Evolutionary conservation across 2,113 vertebrate species (phyloP), one percentile per base, ranked within the genome.

Genomic region (Pseudolaguvia tuberculata): DNA sequence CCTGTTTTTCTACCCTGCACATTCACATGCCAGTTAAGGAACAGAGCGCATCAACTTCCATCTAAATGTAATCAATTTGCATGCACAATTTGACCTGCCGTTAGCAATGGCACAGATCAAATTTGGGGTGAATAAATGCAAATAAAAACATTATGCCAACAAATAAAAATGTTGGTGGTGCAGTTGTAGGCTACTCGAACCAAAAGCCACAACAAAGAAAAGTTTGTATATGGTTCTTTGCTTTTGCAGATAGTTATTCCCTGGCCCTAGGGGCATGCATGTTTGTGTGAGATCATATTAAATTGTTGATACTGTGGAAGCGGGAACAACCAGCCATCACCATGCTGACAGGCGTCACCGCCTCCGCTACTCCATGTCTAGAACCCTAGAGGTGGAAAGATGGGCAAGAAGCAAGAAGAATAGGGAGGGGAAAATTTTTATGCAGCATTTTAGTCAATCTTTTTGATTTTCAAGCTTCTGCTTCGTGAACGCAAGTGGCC

Each of bases 401-500:
- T 55, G 76, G 48, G 53, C 15, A 15, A 72, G 8, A 56, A 57
- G 67, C n/a, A 23, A 72, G 76, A 23, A 72, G 76, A 48, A 55
- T 67, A 62, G 80, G 53, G 82, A 75, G 76, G 61, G 62, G 77
- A 5, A 42, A 5, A 42, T 6, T 42, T 50, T 81, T 63, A 27
- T 11, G 39, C 21, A 29, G 55, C 5, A 45, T 21, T 39, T 70
- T 45, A n/a, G 56, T 9, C 2, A 7, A 25, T 14, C 1, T 10
- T 35, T 68, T 42, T 61, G 9, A 4, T 79, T 5, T 87, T 75
- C 82, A 85, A 81, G 63, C 85, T 85, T 79, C 79, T 23, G 4
- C 72, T 79, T 86, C 85, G 76, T 84, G 85, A 87, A 86, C 90
- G 84, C 89, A 90, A 86, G 91, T 91, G 88, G 15, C 42, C 89